Base-by-base conservation (phyloP, 1,140 invertebrate genomes). In the Dendrolimus punctatus region DNA sequence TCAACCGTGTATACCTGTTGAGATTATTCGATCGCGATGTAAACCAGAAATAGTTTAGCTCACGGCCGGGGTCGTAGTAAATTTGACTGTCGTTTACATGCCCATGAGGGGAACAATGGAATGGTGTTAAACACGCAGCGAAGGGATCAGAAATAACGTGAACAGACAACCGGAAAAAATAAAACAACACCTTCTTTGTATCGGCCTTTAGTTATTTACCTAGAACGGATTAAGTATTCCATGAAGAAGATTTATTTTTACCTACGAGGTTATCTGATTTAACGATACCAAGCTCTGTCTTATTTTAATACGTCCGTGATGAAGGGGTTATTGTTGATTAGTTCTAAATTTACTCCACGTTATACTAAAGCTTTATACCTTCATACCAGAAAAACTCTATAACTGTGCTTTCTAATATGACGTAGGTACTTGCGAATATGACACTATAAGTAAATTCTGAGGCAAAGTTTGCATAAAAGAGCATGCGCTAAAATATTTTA, bases 151-250 rank as follows among this genome's bases (percentile, higher is more conserved):
- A 72, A 81, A 73, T 72, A 76, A 68, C 65, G 56, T 59, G 57
- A 61, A 66, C 60, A 59, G 66, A 71, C 66, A 73, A 10, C 43
- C 60, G 60, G 57, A 73, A 79, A 75, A 77, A 79, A 78, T 60
- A 76, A 79, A 75, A 66, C 72, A 68, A 70, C 74, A 60, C 62
- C 58, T 58, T 67, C 66, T 52, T 59, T 50, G 53, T 58, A 73
- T 65, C 64, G 60, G 71, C 68, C 66, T 74, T 71, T 77, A 70
- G 68, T 77, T 76, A 75, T 73, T 64, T 60, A 52, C 74, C 70
- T 69, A 69, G 73, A 73, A 75, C 65, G 70, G 73, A 62, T 62
- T 71, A 64, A 61, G 67, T 63, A 69, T 69, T 75, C 64, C 52
- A 48, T 62, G 60, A 62, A 58, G 58, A 55, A 8, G n/a, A 51